Evolutionary conservation across 1,140 invertebrate genomes (phyloP).

Genomic region (Brachionus koreanus): DNA sequence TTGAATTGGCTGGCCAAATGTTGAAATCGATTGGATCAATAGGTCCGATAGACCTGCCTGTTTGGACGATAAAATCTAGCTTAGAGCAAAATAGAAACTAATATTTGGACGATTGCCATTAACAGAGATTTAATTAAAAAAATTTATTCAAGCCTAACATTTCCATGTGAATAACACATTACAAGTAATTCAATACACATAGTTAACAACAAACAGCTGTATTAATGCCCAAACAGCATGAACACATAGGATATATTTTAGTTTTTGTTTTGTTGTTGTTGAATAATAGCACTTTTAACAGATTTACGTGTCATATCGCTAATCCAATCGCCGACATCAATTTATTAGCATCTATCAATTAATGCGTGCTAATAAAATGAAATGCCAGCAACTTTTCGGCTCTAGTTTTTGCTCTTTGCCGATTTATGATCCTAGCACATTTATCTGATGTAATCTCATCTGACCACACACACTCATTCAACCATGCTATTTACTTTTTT

Average conservation of each 20-base stretch:
- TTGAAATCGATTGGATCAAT: neutral
- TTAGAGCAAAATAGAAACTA: neutral
- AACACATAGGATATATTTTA: neutral
- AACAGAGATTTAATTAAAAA: neutral
- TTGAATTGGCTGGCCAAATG: neutral
- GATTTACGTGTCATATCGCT: too few species aligned
- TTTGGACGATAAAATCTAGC: neutral
- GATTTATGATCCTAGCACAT: too few species aligned
- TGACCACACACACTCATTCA: too few species aligned
- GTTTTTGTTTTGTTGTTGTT: neutral
- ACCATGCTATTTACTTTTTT: too few species aligned
- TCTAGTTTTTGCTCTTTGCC: too few species aligned
- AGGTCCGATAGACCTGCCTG: neutral
- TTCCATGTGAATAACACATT: neutral
- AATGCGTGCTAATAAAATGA: too few species aligned
- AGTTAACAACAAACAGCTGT: conserved; percentile 1
- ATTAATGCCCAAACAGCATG: neutral
- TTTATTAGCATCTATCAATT: too few species aligned
- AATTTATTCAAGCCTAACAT: conserved; percentile 8
- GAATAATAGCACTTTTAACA: too few species aligned
- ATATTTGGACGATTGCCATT: conserved; percentile 6
- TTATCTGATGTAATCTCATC: too few species aligned
- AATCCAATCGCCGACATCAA: too few species aligned
- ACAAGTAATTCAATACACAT: neutral
- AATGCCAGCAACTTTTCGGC: too few species aligned